These are phyloP conservation scores for Drosophila vallismaia DNA, from an alignment of 2,888 invertebrate genomes.

Conservation along the genomic window DNA sequence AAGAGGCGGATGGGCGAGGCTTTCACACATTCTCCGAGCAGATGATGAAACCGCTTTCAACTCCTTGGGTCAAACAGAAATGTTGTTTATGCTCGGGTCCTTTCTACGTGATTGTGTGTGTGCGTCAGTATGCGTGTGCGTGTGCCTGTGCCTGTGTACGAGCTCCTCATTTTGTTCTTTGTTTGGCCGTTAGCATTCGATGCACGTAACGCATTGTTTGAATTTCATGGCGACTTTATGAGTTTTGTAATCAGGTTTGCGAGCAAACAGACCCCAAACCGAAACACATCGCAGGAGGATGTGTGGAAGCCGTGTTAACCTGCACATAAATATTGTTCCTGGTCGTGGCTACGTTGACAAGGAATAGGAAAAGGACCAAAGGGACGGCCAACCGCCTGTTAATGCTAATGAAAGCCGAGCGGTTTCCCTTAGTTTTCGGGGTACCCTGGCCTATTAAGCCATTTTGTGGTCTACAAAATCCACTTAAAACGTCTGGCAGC, in stretches of 20 bases:
- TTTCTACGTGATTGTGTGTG: slow-evolving; percentile 24
- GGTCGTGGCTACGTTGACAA: slow-evolving; percentile 59
- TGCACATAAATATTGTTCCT: slow-evolving; percentile 42
- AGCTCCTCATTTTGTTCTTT: slow-evolving; percentile 37
- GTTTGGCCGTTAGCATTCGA: slow-evolving; percentile 55
- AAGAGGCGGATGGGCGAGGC: slow-evolving; percentile 28
- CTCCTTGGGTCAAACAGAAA: slow-evolving; percentile 73
- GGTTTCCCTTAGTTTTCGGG: slow-evolving; percentile 11
- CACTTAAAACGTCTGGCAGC: slow-evolving; percentile 55
- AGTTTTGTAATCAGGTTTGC: slow-evolving; percentile 76
- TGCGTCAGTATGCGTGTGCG: slow-evolving; percentile 9
- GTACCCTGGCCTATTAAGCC: slow-evolving; percentile 43
- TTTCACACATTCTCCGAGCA: slow-evolving; percentile 52
- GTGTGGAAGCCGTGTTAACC: slow-evolving; percentile 36
- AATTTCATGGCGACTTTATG: slow-evolving; percentile 81
- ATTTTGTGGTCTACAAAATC: slow-evolving; percentile 52
- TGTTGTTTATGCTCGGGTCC: slow-evolving; percentile 68
- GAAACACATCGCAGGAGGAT: slow-evolving; percentile 2
- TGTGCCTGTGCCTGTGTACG: neutral
- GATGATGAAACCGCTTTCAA: slow-evolving; percentile 37
- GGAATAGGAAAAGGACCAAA: slow-evolving; percentile 15
- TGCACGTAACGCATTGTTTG: slow-evolving; percentile 79
- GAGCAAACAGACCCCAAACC: slow-evolving; percentile 56
- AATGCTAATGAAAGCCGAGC: slow-evolving; percentile 63
- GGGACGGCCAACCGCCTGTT: slow-evolving; percentile 47